Evolutionary conservation across 2,113 vertebrate genomes (phyloP).

Genomic region (Gallinago jamesoni): DNA sequence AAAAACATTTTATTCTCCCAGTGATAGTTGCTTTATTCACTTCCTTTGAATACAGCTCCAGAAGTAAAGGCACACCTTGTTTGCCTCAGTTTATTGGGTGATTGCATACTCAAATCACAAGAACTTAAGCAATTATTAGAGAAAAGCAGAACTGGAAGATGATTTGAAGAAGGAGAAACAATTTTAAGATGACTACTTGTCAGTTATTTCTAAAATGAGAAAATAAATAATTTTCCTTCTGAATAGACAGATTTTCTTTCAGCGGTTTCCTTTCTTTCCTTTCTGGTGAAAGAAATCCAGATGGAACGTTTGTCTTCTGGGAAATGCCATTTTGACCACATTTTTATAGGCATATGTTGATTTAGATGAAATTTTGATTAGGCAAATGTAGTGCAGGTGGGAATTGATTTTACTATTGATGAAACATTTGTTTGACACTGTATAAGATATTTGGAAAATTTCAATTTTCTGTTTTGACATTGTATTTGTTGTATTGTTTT

Average conservation of each 20-base stretch:
- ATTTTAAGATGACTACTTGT: background rate
- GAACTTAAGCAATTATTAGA: background rate
- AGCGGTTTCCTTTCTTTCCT: background rate
- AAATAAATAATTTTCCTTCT: background rate
- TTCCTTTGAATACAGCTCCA: constrained; percentile 1
- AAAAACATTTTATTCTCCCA: background rate
- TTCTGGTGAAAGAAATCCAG: background rate
- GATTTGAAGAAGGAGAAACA: background rate
- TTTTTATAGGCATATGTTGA: background rate
- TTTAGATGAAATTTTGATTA: background rate
- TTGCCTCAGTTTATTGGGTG: background rate
- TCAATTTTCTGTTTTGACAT: background rate
- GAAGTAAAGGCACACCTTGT: background rate
- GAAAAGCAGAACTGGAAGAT: background rate
- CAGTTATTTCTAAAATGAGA: background rate
- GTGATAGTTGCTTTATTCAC: background rate
- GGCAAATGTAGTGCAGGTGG: background rate
- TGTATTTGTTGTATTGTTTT: background rate
- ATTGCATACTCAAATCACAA: background rate
- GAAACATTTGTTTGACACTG: background rate
- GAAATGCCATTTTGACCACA: background rate
- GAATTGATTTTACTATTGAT: background rate
- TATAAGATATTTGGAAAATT: background rate
- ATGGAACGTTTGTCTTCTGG: background rate
- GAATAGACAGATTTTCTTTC: background rate